Conservation (phyloP, 2,113 vertebrate genomes). For the Formicarius rufipectus region DNA sequence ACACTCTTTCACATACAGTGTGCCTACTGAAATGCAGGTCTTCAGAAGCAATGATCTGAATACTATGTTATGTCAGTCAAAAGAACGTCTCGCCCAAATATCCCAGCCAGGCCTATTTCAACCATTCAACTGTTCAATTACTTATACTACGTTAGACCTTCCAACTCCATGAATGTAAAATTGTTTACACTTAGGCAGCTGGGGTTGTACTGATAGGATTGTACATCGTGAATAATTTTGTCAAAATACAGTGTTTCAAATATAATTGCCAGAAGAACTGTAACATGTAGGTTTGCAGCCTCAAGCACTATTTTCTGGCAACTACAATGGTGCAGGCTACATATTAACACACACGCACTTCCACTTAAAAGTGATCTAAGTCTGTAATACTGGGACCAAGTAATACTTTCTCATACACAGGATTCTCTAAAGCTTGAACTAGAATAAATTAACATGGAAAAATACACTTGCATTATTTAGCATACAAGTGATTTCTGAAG, state of each 20-base stretch:
- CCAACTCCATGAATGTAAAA: neutral
- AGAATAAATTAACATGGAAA: neutral
- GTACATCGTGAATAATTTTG: neutral
- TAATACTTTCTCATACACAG: neutral
- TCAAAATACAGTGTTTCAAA: conserved; percentile 19
- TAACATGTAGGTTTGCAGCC: neutral
- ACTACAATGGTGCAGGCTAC: neutral
- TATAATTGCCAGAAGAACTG: neutral
- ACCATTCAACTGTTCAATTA: neutral
- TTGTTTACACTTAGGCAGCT: neutral
- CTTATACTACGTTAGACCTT: neutral
- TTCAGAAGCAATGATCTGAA: conserved; percentile 10
- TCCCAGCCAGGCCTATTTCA: neutral
- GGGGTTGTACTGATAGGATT: neutral
- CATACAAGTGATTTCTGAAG: neutral
- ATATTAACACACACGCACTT: neutral
- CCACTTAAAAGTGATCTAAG: neutral
- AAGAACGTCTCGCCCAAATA: neutral
- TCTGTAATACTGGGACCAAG: neutral
- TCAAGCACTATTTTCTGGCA: neutral
- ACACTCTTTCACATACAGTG: neutral
- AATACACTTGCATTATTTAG: neutral
- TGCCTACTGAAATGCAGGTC: neutral
- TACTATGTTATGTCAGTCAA: neutral
- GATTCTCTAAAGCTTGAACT: neutral